Conservation (phyloP, 2,888 invertebrate genomes). For the Amblyteles armatorius region DNA sequence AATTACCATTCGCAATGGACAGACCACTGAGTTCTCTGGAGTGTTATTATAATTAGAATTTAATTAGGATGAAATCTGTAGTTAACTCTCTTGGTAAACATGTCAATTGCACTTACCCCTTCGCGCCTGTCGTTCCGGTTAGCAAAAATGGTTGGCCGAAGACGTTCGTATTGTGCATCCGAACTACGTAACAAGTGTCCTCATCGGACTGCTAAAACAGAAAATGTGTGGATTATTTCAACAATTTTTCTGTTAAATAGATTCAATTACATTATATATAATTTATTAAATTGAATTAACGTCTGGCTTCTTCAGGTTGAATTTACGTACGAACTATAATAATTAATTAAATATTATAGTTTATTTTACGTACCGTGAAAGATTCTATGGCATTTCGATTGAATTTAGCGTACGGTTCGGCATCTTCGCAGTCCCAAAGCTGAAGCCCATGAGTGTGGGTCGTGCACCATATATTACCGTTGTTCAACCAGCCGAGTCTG, state of each 20-base stretch:
- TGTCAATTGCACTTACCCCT: constrained; percentile 85
- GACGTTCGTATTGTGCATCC: constrained; percentile 85
- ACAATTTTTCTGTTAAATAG: not conserved
- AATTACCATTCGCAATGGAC: constrained; percentile 84
- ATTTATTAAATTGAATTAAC: too few species aligned
- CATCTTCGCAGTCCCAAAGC: constrained; percentile 89
- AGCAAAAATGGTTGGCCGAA: constrained; percentile 87
- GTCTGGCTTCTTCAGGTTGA: too few species aligned
- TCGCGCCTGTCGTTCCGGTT: constrained; percentile 88
- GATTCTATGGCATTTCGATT: constrained; percentile 87
- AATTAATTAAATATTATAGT: constrained; percentile 71
- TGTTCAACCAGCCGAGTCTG: constrained; percentile 84
- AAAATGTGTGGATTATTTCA: not conserved
- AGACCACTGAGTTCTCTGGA: constrained; percentile 83
- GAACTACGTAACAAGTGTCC: constrained; percentile 89
- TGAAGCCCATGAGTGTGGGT: constrained; percentile 91
- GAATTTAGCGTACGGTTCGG: constrained; percentile 87
- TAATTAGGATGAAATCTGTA: constrained; percentile 70
- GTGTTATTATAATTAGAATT: constrained; percentile 70
- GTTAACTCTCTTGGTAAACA: constrained; percentile 1
- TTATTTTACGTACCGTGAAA: constrained; percentile 85
- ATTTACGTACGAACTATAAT: too few species aligned
- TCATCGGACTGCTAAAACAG: constrained; percentile 87
- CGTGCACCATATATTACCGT: constrained; percentile 87
- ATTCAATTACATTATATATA: too few species aligned